Percentiles rank a stretch among this genome's conserved stretches.
phyloP scores from a whole-genome alignment of 1,140 invertebrate genomes.

The Physella acuta region DNA sequence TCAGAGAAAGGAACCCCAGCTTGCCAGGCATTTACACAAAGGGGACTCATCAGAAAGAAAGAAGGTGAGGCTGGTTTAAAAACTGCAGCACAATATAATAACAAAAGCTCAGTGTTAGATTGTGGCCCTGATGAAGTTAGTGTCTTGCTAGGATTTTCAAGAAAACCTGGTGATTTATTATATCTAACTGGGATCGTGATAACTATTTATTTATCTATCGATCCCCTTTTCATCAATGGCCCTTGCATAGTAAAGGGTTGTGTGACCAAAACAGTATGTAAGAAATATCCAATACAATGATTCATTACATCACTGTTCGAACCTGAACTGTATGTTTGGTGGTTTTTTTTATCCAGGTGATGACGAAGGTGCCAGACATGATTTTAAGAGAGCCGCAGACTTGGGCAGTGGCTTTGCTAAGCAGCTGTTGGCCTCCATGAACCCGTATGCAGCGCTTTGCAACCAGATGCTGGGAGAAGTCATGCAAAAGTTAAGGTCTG shows the following conservation, averaged over 20 bases:
- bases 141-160: no score
- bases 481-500: conserved; percentile 62
- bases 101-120: no score
- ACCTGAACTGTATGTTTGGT: background rate
- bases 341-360: conserved; percentile 37
- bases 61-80: conserved; percentile 57
- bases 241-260: no score
- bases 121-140: no score
- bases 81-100: no score
- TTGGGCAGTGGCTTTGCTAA: conserved; percentile 81
- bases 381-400: conserved; percentile 74
- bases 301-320: no score
- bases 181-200: no score
- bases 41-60: conserved; percentile 72
- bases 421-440: conserved; percentile 65
- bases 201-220: no score
- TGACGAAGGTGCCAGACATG: conserved; percentile 58
- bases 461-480: conserved; percentile 87
- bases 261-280: no score
- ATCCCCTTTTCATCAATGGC: no score
- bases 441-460: conserved; percentile 70
- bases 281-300: no score
- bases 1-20: conserved; percentile 66
- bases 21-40: conserved; percentile 78
- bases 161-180: no score